Base-by-base conservation (phyloP, 2,888 invertebrate species). In the Coremacera marginata region DNA sequence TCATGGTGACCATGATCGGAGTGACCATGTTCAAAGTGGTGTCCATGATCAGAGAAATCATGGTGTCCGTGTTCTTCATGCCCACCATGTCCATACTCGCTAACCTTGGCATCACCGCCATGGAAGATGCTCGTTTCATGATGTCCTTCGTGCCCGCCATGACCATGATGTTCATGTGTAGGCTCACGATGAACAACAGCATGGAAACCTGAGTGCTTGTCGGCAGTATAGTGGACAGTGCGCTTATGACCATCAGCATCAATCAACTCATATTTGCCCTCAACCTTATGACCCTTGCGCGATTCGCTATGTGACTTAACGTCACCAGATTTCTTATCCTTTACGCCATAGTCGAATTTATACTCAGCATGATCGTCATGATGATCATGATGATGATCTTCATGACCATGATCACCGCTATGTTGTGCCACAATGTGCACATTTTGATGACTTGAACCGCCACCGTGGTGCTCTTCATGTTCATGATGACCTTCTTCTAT, bases 231-330 rank as follows among this genome's bases (percentile, higher is more conserved):
- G 81, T 84, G 83, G 78, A 86, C 86, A 65, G 85, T 86, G 44
- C 86, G 82, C 82, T 86, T 86, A 81, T 86, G 86, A 44, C 86
- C 86, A 80, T 86, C 86, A 78, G 86, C 84, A 74, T 86, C 86
- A 77, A 86, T 83, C 83, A 86, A 82, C 84, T 86, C 86, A 74
- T 86, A 86, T 70, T 86, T 85, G 75, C 86, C 86, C 81, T 84
- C 81, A 76, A 86, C 86, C 82, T 85, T 84, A 79, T 86, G 83
- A 71, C 86, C 86, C 57, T 86, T 82, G 34, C 86, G 83, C 16
- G 82, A 68, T 75, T 86, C 86, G 67, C 82, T 84, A 52, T 84
- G 84, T 31, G 81, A 80, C 81, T 86, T 84, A n/a, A 84, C 77
- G 73, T 86, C 86, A 76, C 86, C 86, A 0, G 86, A 85, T 74